Evolutionary conservation across 1,140 invertebrate genomes (phyloP).

Genomic region (Apolygus lucorum): DNA sequence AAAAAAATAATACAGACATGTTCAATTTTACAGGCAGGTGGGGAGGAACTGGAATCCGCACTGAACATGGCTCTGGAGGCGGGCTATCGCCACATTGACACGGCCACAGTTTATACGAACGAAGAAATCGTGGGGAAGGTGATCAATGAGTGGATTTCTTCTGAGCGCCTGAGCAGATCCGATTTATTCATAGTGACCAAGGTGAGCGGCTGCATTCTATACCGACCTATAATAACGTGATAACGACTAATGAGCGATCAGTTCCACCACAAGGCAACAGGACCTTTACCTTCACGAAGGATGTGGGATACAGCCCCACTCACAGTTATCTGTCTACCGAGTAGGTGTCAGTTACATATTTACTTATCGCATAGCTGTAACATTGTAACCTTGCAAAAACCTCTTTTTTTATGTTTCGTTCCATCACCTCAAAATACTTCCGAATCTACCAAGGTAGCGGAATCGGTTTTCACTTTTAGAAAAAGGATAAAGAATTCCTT

Average conservation of each 20-base stretch:
- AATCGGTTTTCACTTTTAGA: too few relatives aligned
- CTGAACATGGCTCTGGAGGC: conserved; percentile 48
- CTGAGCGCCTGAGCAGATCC: conserved; percentile 52
- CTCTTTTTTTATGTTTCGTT: too few relatives aligned
- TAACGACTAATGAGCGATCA: background rate
- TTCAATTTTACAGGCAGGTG: conserved; percentile 29
- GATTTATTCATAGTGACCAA: conserved; percentile 63
- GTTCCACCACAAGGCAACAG: background rate
- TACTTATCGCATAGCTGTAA: too few relatives aligned
- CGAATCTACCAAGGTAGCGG: too few relatives aligned
- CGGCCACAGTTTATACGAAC: conserved; percentile 53
- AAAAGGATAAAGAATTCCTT: too few relatives aligned
- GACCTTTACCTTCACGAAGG: background rate
- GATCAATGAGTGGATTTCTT: conserved; percentile 50
- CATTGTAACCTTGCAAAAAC: too few relatives aligned
- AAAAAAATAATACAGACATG: too few relatives aligned
- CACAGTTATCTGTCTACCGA: too few relatives aligned
- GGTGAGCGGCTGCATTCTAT: too few relatives aligned
- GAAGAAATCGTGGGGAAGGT: conserved; percentile 52
- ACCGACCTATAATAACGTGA: conserved; percentile 1
- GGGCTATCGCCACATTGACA: conserved; percentile 63
- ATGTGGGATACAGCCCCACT: too few relatives aligned
- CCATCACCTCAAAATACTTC: too few relatives aligned
- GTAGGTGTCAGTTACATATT: too few relatives aligned
- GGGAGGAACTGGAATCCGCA: conserved; percentile 44